Evolutionary conservation across 2,113 vertebrate species (phyloP), one percentile per base, ranked within the genome.

Genomic region (Eidolon helvum): DNA sequence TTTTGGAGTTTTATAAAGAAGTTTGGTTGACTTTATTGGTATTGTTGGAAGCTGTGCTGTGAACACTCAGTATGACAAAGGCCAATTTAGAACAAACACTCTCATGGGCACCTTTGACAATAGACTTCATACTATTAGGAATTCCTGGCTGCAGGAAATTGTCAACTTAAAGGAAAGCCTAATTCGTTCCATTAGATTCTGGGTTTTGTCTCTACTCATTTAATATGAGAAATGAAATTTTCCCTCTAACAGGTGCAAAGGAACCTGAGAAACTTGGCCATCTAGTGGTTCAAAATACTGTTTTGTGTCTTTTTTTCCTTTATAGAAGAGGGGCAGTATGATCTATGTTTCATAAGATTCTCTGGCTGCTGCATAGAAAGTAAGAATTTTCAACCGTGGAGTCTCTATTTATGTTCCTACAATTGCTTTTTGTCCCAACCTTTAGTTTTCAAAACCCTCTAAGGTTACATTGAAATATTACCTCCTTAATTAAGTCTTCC

Each of bases 211-310:
- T 69, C 79, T 61, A 59, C 48, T 79, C 45, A 65, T 4, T 19
- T 96, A 50, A 90, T 86, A 80, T n/a, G 65, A 50, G 66, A 95
- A 85, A 74, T 61, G 28, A 89, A 87, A 80, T 53, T 33, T 80
- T 86, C 61, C 14, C 57, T 33, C 6, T 80, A 35, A 74, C 2
- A 4, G 4, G 12, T 43, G 14, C 16, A 94, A 30, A 87, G 10
- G 4, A 75, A 40, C 2, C 7, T 69, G 21, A 69, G 77, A 87
- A 82, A n/a, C 3, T 68, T 75, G 38, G 21, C 15, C 40, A 61
- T 12, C 10, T 65, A 48, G 5, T 87, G 53, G 48, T 63, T 82
- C 18, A 43, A 35, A 50, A 77, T 43, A 15, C 18, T 69, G 7
- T 63, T 43, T 86, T 48, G 7, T 7, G 59, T 45, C 16, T 74